Evolutionary conservation across 2,888 invertebrate species (phyloP), one percentile per base, ranked within the genome.

Genomic region (Drosophila macrospina): DNA sequence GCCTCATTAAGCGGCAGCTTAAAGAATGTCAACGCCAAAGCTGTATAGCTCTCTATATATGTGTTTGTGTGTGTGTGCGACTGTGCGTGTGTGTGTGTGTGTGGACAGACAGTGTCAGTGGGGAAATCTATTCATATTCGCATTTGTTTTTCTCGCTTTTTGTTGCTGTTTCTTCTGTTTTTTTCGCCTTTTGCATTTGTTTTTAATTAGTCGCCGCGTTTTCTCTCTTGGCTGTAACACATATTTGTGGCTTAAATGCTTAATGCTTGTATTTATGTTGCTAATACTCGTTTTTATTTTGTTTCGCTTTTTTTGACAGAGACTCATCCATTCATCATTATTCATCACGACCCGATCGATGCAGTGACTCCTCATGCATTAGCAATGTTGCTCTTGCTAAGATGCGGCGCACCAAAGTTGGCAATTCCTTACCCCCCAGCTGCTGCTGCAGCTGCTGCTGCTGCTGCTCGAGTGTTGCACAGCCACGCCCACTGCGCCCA

Each of bases 311-410:
- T 52, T 51, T 68, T 54, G 41, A 5, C 54, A 69, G 41, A 39
- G 24, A 52, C 4, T 54, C 45, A 30, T 20, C 57, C 6, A 28
- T 28, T 28, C 28, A 28, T 8, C 28, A 6, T 28, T 24, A 47
- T 20, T 13, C 32, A 44, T 24, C 36, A 37, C 41, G 51, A 54
- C 60, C 54, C 13, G 51, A 64, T 68, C 47, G 44, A 42, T 62
- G 63, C 59, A 30, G 44, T 37, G 24, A 50, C 41, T 54, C 16
- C 57, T 39, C 34, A 72, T 75, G 81, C 75, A 65, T 62, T 69
- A 79, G 77, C 87, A 76, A 86, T 86, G 86, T 78, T 76, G 89
- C 80, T 60, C 75, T 75, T 73, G 74, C 70, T 81, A 82, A 84
- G 65, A 88, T 88, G 88, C 72, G 78, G 86, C 82, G 59, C 74